Evolutionary conservation across 2,113 vertebrate genomes (phyloP).

Genomic region (Panthera leo): DNA sequence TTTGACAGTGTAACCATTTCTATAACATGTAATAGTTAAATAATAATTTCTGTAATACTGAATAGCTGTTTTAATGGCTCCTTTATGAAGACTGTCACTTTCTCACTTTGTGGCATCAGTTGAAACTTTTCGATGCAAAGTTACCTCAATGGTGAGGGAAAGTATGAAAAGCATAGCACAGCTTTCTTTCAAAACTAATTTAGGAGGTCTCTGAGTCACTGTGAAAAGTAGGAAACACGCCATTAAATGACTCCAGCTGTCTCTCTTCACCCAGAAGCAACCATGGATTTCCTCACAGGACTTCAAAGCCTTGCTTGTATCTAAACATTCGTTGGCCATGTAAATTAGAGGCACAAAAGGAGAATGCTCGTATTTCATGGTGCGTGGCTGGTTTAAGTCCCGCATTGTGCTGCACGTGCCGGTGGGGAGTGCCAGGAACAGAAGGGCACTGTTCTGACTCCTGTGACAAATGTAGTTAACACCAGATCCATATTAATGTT

Average conservation of each 20-base stretch:
- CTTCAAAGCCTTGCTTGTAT: slow-evolving; percentile 81
- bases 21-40: neutral
- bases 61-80: neutral
- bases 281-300: slow-evolving; percentile 59
- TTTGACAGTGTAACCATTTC: neutral
- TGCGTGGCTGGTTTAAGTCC: slow-evolving; percentile 80
- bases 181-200: slow-evolving; percentile 46
- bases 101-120: neutral
- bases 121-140: neutral
- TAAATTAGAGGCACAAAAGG: slow-evolving; percentile 85
- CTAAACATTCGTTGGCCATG: slow-evolving; percentile 78
- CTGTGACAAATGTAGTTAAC: slow-evolving; percentile 88
- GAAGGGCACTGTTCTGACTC: slow-evolving; percentile 76
- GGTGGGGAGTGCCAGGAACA: slow-evolving; percentile 80
- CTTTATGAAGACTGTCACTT: neutral
- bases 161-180: neutral
- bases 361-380: slow-evolving; percentile 87
- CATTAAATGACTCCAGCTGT: slow-evolving; percentile 56
- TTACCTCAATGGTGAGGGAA: neutral
- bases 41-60: neutral
- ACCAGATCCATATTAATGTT: slow-evolving; percentile 88
- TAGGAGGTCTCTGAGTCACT: neutral
- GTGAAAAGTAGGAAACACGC: neutral
- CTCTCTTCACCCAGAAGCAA: neutral
- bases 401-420: slow-evolving; percentile 85